Evolutionary conservation across 1,140 invertebrate genomes (phyloP).

Genomic region (Callitettix versicolor): DNA sequence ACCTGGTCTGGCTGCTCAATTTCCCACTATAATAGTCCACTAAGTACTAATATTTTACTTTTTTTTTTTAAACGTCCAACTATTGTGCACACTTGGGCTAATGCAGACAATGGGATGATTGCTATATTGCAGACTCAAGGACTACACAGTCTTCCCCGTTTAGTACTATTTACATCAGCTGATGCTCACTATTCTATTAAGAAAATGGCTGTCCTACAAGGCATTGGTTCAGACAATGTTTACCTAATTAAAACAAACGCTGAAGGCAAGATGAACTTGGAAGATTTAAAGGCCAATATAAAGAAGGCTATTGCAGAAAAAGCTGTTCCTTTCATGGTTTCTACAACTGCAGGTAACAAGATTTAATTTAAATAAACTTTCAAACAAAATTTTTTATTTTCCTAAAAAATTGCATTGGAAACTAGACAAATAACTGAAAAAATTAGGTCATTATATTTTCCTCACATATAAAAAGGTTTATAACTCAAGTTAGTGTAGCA

Average conservation of each 20-base stretch:
- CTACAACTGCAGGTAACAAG: slow-evolving; percentile 80
- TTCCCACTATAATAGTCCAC: too few relatives aligned
- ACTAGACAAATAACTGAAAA: too few relatives aligned
- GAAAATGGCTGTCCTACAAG: slow-evolving; percentile 68
- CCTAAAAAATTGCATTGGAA: too few relatives aligned
- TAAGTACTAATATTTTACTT: not conserved
- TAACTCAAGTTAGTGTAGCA: too few relatives aligned
- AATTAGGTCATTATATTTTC: too few relatives aligned
- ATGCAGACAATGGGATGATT: too few relatives aligned
- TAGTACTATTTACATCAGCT: slow-evolving; percentile 74
- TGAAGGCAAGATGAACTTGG: slow-evolving; percentile 64
- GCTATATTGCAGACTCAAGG: slow-evolving; percentile 52
- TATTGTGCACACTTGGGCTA: too few relatives aligned
- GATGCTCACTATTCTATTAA: slow-evolving; percentile 93
- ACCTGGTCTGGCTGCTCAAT: too few relatives aligned
- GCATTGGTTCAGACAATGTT: slow-evolving; percentile 69
- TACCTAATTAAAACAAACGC: slow-evolving; percentile 57
- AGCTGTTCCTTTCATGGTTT: slow-evolving; percentile 74
- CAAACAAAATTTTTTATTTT: too few relatives aligned
- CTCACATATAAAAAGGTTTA: too few relatives aligned
- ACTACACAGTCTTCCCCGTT: slow-evolving; percentile 47
- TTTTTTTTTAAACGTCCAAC: too few relatives aligned
- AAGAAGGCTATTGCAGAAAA: slow-evolving; percentile 50
- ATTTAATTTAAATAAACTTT: too few relatives aligned
- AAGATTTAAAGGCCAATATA: slow-evolving; percentile 62